A percentile compares a stretch with the other conserved stretches of the same genome.
Conservation (phyloP, 2,888 invertebrate genomes). For the Amblyteles armatorius region DNA sequence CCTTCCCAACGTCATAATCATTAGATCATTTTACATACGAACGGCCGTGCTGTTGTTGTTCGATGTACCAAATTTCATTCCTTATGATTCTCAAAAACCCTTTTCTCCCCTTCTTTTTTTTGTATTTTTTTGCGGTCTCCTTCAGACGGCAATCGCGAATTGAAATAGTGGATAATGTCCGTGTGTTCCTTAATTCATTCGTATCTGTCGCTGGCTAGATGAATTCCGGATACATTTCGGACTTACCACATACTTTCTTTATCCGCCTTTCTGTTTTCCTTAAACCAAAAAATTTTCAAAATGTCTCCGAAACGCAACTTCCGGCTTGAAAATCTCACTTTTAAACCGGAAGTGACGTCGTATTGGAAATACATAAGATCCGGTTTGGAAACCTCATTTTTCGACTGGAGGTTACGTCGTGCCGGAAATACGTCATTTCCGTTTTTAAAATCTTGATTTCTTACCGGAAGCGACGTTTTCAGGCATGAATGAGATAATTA, state of each 20-base stretch:
- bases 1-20: slow-evolving; percentile 56
- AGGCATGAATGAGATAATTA: background rate
- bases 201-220: background rate
- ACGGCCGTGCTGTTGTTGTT: background rate
- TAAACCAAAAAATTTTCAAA: too few relatives aligned
- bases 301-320: too few relatives aligned
- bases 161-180: background rate
- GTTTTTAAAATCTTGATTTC: too few relatives aligned
- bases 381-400: too few relatives aligned
- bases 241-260: background rate
- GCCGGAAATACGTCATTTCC: too few relatives aligned
- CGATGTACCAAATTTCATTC: slow-evolving; percentile 45
- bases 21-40: slow-evolving; percentile 14
- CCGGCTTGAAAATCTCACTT: too few relatives aligned
- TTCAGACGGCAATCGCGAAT: slow-evolving; percentile 42
- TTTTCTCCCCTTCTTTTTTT: slow-evolving; percentile 21
- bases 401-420: too few relatives aligned
- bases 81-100: slow-evolving; percentile 28
- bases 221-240: background rate
- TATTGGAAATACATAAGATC: too few relatives aligned
- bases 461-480: too few relatives aligned
- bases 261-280: too few relatives aligned
- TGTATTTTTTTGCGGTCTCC: slow-evolving; percentile 13
- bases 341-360: too few relatives aligned
- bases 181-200: background rate